Evolutionary conservation across 1,140 invertebrate genomes (phyloP), one percentile per base, ranked within the genome.

Genomic region (Rhyzopertha dominica): DNA sequence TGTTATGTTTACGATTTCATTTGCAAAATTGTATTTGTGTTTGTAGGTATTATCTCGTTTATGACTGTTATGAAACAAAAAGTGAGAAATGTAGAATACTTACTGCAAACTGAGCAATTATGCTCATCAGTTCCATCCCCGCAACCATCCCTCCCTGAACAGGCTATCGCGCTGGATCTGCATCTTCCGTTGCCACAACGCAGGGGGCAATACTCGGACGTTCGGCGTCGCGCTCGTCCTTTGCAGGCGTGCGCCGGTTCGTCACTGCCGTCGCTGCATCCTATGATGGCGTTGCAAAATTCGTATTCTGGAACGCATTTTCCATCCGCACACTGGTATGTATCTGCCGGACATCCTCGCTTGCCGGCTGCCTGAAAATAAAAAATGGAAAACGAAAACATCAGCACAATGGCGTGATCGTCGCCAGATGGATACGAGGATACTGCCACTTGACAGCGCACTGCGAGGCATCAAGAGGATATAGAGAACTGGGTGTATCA

Each of bases 71-170:
- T 32, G 9, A 32, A 14, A 32, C 7, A 18, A 37, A 5, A 18
- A 14, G 16, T 18, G 13, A 31, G 12, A 9, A 35, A 25, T 41
- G 7, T 17, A n/a, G 14, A 17, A 61, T 61, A 85, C 87, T 87
- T 72, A 93, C 90, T 80, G 67, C 90, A 93, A 44, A 92, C 84
- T 38, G 74, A 74, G 65, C 90, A 94, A 45, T 78, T 77, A 24
- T 77, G 77, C 69, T 94, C 90, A 63, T 94, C 90, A 28, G 81
- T 86, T 49, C 84, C 85, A 73, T 94, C 90, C 4, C 90, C 90
- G 61, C 90, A 93, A 19, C 90, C 90, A 64, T 93, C 89, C 8
- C 83, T 73, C 5, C 89, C 90, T 8, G 85, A 90, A 66, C 89
- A 93, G 2, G 85, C 78, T 35, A 92, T 86, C 0, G 89, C 88